Conservation (phyloP, 1,140 invertebrate genomes). For the Phocides pigmalion region DNA sequence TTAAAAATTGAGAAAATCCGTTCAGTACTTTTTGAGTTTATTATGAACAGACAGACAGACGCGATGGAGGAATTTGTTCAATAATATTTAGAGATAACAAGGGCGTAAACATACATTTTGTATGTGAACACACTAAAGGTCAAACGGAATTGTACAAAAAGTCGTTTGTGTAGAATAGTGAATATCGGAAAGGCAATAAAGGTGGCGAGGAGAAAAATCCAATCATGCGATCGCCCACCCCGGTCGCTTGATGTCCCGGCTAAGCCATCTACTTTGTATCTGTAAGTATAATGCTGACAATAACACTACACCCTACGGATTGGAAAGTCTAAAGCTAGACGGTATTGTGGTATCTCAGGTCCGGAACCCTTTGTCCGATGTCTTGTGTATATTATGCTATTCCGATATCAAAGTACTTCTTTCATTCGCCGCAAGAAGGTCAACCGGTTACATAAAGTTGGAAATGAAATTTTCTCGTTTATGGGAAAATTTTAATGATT, state of each 20-base stretch:
- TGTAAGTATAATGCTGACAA: conserved; percentile 11
- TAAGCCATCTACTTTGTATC: conserved; percentile 19
- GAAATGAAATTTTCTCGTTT: too few species aligned
- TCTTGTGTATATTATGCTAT: not conserved
- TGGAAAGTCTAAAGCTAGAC: not conserved
- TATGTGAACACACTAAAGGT: conserved; percentile 12
- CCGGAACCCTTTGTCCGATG: conserved; percentile 8
- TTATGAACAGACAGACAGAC: too few species aligned
- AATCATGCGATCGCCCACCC: conserved; percentile 11
- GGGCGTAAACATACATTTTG: too few species aligned
- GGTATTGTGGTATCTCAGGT: conserved; percentile 4
- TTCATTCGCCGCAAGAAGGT: too few species aligned
- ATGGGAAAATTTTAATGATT: too few species aligned
- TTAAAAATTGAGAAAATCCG: too few species aligned
- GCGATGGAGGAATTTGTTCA: too few species aligned
- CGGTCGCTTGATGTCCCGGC: conserved; percentile 13
- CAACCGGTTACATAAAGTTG: too few species aligned
- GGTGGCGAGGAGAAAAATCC: conserved; percentile 17
- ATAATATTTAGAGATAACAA: too few species aligned
- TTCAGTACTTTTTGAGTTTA: too few species aligned
- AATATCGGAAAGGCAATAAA: conserved; percentile 18
- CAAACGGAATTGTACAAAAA: conserved; percentile 37
- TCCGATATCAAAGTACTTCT: not conserved
- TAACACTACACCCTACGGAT: conserved; percentile 5
- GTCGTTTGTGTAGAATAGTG: conserved; percentile 17